A percentile compares a stretch with the other conserved stretches of the same genome.
Evolutionary conservation across 2,797 vertebrate genomes (phyloP).

Genomic region (Selene dorsalis): DNA sequence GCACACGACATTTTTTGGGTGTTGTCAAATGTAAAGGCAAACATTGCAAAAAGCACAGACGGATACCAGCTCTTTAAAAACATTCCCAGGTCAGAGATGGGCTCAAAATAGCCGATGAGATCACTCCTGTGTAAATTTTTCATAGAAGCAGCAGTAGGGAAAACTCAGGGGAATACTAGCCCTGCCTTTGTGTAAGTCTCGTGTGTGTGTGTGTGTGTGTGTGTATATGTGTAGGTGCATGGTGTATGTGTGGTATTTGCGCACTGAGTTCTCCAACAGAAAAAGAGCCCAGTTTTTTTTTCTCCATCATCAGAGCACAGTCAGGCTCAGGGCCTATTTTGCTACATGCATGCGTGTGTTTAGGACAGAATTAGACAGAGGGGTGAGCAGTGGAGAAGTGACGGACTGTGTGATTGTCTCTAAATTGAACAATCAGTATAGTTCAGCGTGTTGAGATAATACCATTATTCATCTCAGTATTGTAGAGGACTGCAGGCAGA

Average conservation of each 20-base stretch:
- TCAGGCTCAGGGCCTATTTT: conserved; percentile 52
- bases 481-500: conserved; percentile 52
- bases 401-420: conserved; percentile 75
- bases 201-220: conserved; percentile 52
- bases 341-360: conserved; percentile 56
- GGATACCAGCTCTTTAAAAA: conserved; percentile 82
- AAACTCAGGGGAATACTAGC: conserved; percentile 80
- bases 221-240: conserved; percentile 40
- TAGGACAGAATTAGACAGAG: conserved; percentile 59
- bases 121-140: conserved; percentile 88
- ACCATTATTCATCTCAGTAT: conserved; percentile 70
- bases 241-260: conserved; percentile 43
- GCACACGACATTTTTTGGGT: not conserved
- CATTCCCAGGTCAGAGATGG: conserved; percentile 81
- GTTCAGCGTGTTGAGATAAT: conserved; percentile 72
- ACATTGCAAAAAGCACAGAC: conserved; percentile 52
- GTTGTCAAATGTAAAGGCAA: conserved; percentile 45
- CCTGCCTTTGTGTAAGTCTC: conserved; percentile 68
- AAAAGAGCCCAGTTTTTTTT: conserved; percentile 60
- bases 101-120: conserved; percentile 87
- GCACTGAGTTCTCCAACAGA: conserved; percentile 62
- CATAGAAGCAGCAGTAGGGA: conserved; percentile 82
- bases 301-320: conserved; percentile 26
- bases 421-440: conserved; percentile 76
- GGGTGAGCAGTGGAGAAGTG: conserved; percentile 58